A percentile compares a stretch with the other conserved stretches of the same genome.
These are phyloP conservation scores for Hydrolagus colliei DNA, from an alignment of 2,797 vertebrate species.

Conservation along the genomic window DNA sequence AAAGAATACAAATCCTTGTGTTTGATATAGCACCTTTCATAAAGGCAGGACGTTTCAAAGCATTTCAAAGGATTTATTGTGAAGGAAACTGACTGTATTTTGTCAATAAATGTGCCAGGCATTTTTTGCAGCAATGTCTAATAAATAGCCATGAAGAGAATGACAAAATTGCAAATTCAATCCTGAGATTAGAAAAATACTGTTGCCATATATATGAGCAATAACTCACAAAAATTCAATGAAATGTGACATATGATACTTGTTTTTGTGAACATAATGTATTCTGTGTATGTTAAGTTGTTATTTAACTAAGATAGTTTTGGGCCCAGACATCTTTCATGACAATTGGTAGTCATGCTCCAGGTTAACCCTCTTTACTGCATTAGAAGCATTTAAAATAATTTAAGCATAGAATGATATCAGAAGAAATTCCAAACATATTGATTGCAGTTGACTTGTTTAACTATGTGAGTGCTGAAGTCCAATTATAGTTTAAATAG, in stretches of 20 bases:
- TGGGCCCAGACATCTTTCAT: neutral
- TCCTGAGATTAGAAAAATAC: neutral
- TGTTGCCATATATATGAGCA: neutral
- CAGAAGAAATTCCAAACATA: neutral
- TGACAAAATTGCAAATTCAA: neutral
- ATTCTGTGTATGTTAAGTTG: neutral
- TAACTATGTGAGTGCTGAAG: neutral
- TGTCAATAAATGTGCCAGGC: too few species aligned
- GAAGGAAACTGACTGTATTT: too few species aligned
- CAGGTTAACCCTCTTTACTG: neutral
- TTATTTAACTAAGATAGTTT: neutral
- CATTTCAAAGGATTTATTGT: too few species aligned
- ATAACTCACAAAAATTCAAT: neutral
- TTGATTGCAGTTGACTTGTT: neutral
- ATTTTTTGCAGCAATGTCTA: too few species aligned
- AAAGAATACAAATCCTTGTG: too few species aligned
- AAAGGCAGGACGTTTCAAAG: too few species aligned
- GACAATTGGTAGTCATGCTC: neutral
- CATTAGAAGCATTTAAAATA: neutral
- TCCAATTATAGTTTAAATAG: neutral
- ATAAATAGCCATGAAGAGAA: neutral
- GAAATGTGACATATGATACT: neutral
- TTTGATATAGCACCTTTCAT: too few species aligned
- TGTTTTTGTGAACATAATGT: neutral
- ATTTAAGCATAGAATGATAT: neutral